Evolutionary conservation across 2,888 invertebrate genomes (phyloP), one percentile per base, ranked within the genome.

Genomic region (Polymixis flavicincta): DNA sequence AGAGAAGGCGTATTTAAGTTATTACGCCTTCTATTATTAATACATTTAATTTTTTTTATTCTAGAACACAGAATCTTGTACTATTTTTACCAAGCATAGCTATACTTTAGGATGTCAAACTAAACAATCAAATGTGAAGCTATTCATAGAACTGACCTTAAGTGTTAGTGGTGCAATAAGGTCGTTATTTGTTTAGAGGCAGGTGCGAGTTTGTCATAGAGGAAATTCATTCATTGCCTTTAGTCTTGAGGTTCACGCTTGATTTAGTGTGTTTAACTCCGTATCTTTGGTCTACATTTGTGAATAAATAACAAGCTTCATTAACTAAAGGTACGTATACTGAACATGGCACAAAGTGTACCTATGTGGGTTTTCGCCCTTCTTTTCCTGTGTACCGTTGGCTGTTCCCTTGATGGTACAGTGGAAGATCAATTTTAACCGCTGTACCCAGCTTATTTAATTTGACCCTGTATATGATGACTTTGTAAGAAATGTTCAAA

Each of bases 141-240:
- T 63, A 72, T 71, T 71, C 57, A 50, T 13, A 59, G 3, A n/a
- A 9, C 42, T 67, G 85, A 77, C 87, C 86, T 85, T 71, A 84
- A 60, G 72, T 70, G 78, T 78, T 76, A 80, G 71, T 61, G 37
- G 13, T 32, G 59, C 55, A 55, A 70, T 77, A 76, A 87, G 85
- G 82, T 73, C 82, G 74, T 71, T 70, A 54, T 85, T 83, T 86
- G 86, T 86, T 76, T 78, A 76, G 71, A 69, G 61, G 54, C 42
- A 54, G 48, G 13, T 57, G 78, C 78, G 79, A 79, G 74, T 66
- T 68, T 76, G 59, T 64, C 57, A 17, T 50, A 28, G 71, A 84
- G 85, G 82, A 82, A 85, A 78, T 76, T 82, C 77, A 85, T 85
- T 85, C 85, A 87, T 77, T 54, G 73, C 59, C 60, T 64, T 76